A percentile compares a stretch with the other conserved stretches of the same genome.
phyloP scores from a whole-genome alignment of 2,113 vertebrate species.

The Papio anubis region DNA sequence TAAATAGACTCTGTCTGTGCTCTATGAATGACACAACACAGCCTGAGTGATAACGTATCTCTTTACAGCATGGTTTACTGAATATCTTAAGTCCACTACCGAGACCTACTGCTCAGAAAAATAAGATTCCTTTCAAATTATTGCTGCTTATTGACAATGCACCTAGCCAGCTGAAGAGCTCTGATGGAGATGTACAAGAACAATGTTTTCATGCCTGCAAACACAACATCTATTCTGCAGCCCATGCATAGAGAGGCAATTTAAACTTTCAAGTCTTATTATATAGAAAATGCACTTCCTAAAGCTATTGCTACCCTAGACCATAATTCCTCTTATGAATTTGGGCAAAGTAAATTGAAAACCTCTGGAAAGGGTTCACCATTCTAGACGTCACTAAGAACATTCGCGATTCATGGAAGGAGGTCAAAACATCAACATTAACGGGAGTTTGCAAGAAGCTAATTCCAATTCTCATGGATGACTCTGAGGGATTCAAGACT shows the following conservation, averaged over 20 bases:
- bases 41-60: background rate
- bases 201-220: background rate
- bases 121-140: background rate
- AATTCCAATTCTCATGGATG: background rate
- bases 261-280: background rate
- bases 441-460: background rate
- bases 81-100: background rate
- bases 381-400: no score
- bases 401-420: no score
- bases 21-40: background rate
- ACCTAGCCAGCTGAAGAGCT: background rate
- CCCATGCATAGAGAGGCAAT: background rate
- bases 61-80: background rate
- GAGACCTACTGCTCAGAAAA: background rate
- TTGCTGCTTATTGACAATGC: background rate
- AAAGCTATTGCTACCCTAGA: no score
- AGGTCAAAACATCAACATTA: no score
- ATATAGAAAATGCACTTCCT: background rate
- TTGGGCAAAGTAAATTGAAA: no score
- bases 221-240: background rate
- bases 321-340: no score
- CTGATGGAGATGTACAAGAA: background rate
- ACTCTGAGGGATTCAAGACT: background rate
- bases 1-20: background rate
- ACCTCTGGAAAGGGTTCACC: no score